Conservation (phyloP, 2,113 vertebrate genomes). For the Sturnus vulgaris region DNA sequence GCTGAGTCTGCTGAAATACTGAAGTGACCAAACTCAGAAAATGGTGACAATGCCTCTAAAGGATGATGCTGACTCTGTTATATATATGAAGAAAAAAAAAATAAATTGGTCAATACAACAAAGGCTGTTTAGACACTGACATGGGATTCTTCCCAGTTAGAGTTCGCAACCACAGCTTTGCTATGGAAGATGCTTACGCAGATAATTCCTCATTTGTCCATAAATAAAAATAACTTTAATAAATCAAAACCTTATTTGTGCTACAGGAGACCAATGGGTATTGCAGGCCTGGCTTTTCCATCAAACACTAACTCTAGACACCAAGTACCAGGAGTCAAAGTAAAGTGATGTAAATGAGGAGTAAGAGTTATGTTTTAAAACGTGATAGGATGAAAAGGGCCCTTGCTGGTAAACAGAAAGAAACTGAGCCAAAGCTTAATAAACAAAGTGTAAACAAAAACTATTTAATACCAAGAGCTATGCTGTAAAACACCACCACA, state of each 20-base stretch:
- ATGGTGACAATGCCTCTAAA: not conserved
- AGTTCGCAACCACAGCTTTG: not conserved
- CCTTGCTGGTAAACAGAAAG: not conserved
- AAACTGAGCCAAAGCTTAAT: not conserved
- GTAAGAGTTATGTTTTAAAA: not conserved
- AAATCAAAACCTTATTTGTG: not conserved
- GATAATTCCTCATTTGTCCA: not conserved
- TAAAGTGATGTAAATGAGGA: fast-evolving
- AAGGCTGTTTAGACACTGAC: not conserved
- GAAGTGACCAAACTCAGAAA: not conserved
- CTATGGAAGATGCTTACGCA: not conserved
- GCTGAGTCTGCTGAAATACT: not conserved
- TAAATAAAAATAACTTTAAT: not conserved
- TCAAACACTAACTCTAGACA: not conserved
- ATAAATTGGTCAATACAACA: not conserved
- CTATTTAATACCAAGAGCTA: not conserved
- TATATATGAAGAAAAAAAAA: not conserved
- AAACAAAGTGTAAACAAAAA: not conserved
- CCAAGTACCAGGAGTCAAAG: not conserved
- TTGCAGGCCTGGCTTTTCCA: not conserved
- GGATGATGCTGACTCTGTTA: not conserved
- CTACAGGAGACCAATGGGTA: not conserved
- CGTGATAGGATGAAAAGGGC: not conserved
- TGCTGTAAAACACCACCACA: not conserved
- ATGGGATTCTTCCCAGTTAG: not conserved